phyloP scores from a whole-genome alignment of 2,113 vertebrate genomes.

The Ciconia maguari region DNA sequence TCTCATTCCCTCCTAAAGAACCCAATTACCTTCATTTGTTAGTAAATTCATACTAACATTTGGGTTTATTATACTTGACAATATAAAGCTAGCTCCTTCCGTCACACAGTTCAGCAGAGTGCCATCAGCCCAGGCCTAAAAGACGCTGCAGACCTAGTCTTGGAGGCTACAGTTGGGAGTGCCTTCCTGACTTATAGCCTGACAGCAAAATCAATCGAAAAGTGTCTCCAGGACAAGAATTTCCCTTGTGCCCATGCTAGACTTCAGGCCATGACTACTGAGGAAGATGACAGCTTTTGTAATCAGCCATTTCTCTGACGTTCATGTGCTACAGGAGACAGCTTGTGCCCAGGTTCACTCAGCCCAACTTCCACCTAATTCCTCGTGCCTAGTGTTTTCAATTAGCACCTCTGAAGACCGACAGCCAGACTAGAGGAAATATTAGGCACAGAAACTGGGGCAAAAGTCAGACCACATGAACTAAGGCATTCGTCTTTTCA shows the following conservation, averaged over 20 bases:
- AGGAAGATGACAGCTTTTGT: not conserved
- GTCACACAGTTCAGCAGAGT: not conserved
- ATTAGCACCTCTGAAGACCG: constrained; percentile 15
- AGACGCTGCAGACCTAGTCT: not conserved
- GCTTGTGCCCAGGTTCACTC: not conserved
- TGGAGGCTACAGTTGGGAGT: not conserved
- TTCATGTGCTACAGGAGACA: not conserved
- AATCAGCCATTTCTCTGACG: not conserved
- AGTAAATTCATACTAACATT: constrained; percentile 53
- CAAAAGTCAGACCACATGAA: constrained; percentile 15
- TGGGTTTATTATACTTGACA: constrained; percentile 41
- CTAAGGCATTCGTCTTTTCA: not conserved
- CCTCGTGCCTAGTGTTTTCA: not conserved
- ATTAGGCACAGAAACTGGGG: not conserved
- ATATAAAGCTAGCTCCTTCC: constrained; percentile 11
- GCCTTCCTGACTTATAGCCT: not conserved
- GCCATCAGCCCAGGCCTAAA: not conserved
- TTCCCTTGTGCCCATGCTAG: not conserved
- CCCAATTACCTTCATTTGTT: constrained; percentile 67
- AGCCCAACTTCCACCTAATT: not conserved
- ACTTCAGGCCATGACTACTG: not conserved
- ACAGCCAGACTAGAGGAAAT: not conserved
- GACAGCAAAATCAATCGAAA: not conserved
- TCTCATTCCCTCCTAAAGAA: constrained; percentile 55
- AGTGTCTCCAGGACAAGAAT: not conserved